phyloP scores from a whole-genome alignment of 2,888 invertebrate species.

The Agriotes lineatus region DNA sequence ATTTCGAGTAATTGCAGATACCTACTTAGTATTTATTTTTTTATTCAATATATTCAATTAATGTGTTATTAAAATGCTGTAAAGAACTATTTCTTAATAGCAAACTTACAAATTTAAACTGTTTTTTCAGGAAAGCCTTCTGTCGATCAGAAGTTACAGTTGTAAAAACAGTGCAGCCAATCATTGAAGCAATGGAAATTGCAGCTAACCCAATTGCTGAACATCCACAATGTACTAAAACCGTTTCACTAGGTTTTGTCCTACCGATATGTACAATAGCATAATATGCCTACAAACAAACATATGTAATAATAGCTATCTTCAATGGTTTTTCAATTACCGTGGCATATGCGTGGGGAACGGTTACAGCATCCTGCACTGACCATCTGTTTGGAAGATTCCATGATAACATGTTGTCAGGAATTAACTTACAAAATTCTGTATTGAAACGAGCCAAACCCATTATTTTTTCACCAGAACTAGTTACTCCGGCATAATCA shows the following conservation, averaged over 20 bases:
- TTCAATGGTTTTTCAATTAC: slow-evolving; percentile 54
- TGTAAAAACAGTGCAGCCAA: slow-evolving; percentile 73
- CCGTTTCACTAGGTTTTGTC: slow-evolving; percentile 64
- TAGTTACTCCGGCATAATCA: slow-evolving; percentile 59
- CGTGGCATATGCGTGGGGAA: slow-evolving; percentile 84
- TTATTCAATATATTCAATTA: no score
- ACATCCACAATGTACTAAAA: slow-evolving; percentile 70
- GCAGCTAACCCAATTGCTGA: slow-evolving; percentile 81
- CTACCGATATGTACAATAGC: slow-evolving; percentile 63
- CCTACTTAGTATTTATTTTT: no score
- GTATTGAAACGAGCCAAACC: slow-evolving; percentile 69
- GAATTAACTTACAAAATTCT: slow-evolving; percentile 56
- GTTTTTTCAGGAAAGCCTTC: slow-evolving; percentile 57
- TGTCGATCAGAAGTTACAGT: slow-evolving; percentile 71
- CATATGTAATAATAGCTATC: not conserved
- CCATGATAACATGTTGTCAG: slow-evolving; percentile 71
- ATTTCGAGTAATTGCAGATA: no score
- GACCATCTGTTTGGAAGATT: slow-evolving; percentile 79
- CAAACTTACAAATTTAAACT: slow-evolving; percentile 58
- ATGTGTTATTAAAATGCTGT: no score
- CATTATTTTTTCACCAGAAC: slow-evolving; percentile 75
- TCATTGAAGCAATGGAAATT: slow-evolving; percentile 72
- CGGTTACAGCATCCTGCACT: slow-evolving; percentile 80
- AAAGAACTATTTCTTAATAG: no score
- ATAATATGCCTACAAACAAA: slow-evolving; percentile 63